A percentile compares a stretch with the other conserved stretches of the same genome.
Conservation (phyloP, 1,140 invertebrate genomes). For the Xylocopa sonorina region DNA sequence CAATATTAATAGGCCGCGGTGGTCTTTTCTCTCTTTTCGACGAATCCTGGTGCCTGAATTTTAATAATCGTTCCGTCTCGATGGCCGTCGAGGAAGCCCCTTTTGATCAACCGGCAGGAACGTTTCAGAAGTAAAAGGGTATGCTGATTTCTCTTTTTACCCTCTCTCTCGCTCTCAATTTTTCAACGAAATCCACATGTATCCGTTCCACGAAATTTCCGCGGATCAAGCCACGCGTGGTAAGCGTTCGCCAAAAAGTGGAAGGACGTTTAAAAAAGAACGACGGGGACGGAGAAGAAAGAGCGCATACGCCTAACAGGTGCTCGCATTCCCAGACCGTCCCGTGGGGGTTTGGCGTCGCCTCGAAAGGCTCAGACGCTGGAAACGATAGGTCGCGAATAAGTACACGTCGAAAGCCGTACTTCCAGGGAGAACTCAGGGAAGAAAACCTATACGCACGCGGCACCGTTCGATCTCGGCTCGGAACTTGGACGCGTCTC, state of each 20-base stretch:
- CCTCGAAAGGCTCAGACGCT: slow-evolving; percentile 19
- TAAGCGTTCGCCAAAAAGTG: background rate
- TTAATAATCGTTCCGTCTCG: slow-evolving; percentile 19
- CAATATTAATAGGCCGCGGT: slow-evolving; percentile 35
- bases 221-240: background rate
- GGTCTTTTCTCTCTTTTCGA: slow-evolving; percentile 9
- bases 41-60: slow-evolving; percentile 20
- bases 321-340: slow-evolving; percentile 46
- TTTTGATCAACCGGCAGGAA: background rate
- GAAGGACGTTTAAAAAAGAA: background rate
- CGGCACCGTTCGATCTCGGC: background rate
- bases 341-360: slow-evolving; percentile 29
- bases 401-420: slow-evolving; percentile 35
- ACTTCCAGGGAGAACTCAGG: slow-evolving; percentile 2
- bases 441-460: background rate
- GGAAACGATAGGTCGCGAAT: slow-evolving; percentile 33
- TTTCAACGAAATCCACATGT: background rate
- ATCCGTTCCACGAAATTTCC: background rate
- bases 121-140: background rate
- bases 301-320: slow-evolving; percentile 45
- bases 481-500: no score
- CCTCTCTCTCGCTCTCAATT: background rate
- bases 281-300: background rate
- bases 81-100: slow-evolving; percentile 1
- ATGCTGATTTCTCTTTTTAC: background rate